A percentile compares a stretch with the other conserved stretches of the same genome.
Conservation (phyloP, 2,113 vertebrate genomes). For the Fulica atra region DNA sequence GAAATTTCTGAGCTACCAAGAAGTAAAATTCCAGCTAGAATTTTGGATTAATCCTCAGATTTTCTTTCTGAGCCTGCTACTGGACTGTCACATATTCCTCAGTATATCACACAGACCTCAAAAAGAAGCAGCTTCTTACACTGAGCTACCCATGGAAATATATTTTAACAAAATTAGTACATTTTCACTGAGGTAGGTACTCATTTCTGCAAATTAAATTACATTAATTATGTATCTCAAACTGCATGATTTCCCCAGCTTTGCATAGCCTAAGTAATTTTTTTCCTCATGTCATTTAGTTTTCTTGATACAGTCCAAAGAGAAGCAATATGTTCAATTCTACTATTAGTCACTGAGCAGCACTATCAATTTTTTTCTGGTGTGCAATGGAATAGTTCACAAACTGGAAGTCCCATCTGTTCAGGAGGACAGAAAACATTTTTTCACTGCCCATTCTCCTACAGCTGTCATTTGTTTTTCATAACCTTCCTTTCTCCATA, state of each 20-base stretch:
- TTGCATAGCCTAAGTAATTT: neutral
- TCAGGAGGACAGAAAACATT: neutral
- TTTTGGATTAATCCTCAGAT: neutral
- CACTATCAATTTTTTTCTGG: neutral
- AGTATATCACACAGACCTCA: neutral
- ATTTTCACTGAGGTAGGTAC: neutral
- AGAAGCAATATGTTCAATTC: neutral
- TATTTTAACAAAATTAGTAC: neutral
- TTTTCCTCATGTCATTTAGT: neutral
- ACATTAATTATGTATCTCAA: neutral
- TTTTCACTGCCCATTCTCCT: neutral
- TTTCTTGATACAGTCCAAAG: neutral
- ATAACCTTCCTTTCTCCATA: neutral
- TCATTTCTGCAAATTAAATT: neutral
- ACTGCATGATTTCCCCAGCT: neutral
- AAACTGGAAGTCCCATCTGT: neutral
- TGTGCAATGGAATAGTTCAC: neutral
- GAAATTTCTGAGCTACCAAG: neutral
- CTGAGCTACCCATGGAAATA: neutral
- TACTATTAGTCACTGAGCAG: neutral
- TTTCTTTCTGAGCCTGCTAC: neutral
- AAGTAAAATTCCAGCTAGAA: neutral
- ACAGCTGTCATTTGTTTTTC: neutral
- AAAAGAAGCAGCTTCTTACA: neutral
- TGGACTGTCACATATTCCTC: neutral